These are phyloP conservation scores for Mormyrus iriodes DNA, from an alignment of 2,113 vertebrate genomes.

Conservation along the genomic window DNA sequence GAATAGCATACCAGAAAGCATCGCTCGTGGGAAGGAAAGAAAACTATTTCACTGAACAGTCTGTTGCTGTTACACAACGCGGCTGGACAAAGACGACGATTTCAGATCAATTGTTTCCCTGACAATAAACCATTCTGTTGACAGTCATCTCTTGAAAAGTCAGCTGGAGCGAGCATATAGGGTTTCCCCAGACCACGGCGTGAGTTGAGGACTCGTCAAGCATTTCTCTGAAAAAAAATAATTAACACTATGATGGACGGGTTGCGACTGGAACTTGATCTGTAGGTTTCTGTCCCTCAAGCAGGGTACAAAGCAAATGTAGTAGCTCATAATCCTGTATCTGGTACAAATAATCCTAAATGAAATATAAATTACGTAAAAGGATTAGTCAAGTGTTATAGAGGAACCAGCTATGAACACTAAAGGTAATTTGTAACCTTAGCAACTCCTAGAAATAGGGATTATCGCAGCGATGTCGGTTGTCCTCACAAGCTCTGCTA, in stretches of 20 bases:
- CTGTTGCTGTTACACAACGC: slow-evolving; percentile 36
- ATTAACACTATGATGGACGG: slow-evolving; percentile 24
- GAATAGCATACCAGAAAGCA: slow-evolving; percentile 26
- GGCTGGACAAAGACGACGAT: slow-evolving; percentile 30
- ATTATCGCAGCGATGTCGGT: slow-evolving; percentile 74
- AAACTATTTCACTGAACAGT: slow-evolving; percentile 31
- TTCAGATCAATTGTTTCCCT: slow-evolving; percentile 51
- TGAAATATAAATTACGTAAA: slow-evolving; percentile 74
- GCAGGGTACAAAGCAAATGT: slow-evolving; percentile 50
- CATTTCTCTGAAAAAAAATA: slow-evolving; percentile 16
- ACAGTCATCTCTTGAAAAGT: slow-evolving; percentile 35
- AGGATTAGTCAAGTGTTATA: slow-evolving; percentile 74
- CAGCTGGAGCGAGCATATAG: slow-evolving; percentile 58
- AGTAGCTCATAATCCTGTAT: slow-evolving; percentile 58
- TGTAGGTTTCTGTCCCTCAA: slow-evolving; percentile 47
- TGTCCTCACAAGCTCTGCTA: slow-evolving; percentile 64
- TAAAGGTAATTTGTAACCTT: slow-evolving; percentile 94
- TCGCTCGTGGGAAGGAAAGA: slow-evolving; percentile 30
- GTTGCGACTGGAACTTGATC: slow-evolving; percentile 36
- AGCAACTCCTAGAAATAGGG: slow-evolving; percentile 91
- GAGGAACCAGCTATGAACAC: slow-evolving; percentile 84
- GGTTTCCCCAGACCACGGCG: slow-evolving; percentile 51
- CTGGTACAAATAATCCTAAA: slow-evolving; percentile 65
- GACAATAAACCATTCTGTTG: slow-evolving; percentile 41
- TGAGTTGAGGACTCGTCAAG: slow-evolving; percentile 22